These are phyloP conservation scores for Polyergus mexicanus DNA, from an alignment of 1,140 invertebrate genomes.

Conservation along the genomic window DNA sequence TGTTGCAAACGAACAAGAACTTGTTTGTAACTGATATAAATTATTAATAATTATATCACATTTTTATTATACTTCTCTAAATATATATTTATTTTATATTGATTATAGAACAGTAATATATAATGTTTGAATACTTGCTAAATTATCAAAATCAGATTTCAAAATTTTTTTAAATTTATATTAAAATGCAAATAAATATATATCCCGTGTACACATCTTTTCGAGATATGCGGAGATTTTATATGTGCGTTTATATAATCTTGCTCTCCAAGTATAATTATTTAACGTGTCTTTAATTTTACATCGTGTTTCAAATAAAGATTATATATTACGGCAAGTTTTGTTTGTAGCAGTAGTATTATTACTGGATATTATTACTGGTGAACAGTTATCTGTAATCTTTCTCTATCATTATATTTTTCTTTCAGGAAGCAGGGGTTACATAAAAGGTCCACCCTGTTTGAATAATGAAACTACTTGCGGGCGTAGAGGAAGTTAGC, in stretches of 20 bases:
- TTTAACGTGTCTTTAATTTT: background rate
- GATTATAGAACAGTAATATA: background rate
- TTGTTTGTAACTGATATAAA: background rate
- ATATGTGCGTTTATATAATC: background rate
- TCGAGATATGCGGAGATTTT: background rate
- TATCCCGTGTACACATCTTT: background rate
- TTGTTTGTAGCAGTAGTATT: background rate
- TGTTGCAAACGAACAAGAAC: background rate
- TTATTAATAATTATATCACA: background rate
- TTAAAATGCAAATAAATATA: background rate
- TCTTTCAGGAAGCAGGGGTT: slow-evolving; percentile 59
- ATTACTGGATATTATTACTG: background rate
- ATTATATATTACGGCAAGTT: background rate
- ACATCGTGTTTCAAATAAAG: background rate
- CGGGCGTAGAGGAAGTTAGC: slow-evolving; percentile 83
- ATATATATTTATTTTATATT: background rate
- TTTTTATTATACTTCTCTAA: background rate
- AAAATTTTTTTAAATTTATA: background rate
- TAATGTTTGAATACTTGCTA: background rate
- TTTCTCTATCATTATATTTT: slow-evolving; percentile 28
- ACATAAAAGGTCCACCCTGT: slow-evolving; percentile 51
- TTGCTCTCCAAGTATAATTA: background rate
- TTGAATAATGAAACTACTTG: slow-evolving; percentile 86
- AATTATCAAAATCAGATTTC: background rate
- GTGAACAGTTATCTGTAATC: background rate